These are phyloP conservation scores for Corella eumyota DNA, from an alignment of 23 tunicate genomes.

Conservation along the genomic window DNA sequence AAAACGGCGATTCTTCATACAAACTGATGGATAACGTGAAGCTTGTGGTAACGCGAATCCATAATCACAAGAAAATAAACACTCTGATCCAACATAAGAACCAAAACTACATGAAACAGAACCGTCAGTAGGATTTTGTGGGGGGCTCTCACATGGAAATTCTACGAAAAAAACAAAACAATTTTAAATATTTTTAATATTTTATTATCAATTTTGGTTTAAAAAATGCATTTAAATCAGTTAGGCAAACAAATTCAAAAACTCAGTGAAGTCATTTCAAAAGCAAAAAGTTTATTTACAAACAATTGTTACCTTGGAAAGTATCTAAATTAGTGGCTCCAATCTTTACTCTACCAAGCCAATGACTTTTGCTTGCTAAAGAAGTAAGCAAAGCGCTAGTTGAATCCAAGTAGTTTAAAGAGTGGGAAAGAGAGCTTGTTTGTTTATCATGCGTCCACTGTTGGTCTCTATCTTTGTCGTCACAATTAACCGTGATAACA, in stretches of 20 bases:
- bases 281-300: background rate
- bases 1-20: slow-evolving; percentile 54
- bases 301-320: slow-evolving; percentile 47
- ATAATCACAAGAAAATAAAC: slow-evolving; percentile 58
- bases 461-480: slow-evolving; percentile 17
- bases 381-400: slow-evolving; percentile 2
- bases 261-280: background rate
- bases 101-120: slow-evolving; percentile 38
- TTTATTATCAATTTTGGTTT: too few relatives aligned
- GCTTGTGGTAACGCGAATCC: slow-evolving; percentile 38
- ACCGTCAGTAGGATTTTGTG: slow-evolving; percentile 29
- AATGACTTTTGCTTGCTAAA: slow-evolving; percentile 26
- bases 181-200: background rate
- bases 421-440: slow-evolving; percentile 2
- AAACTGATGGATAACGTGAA: slow-evolving; percentile 15
- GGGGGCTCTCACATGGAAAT: slow-evolving; percentile 23
- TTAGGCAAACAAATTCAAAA: background rate
- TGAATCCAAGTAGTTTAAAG: slow-evolving; percentile 20
- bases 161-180: slow-evolving; percentile 18
- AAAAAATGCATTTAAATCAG: background rate
- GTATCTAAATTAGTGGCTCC: slow-evolving; percentile 44
- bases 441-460: slow-evolving; percentile 27
- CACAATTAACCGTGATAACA: slow-evolving; percentile 45
- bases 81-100: slow-evolving; percentile 41
- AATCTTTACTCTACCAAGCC: slow-evolving; percentile 48